Conservation (phyloP, 2,888 invertebrate genomes). For the Netelia melanura region DNA sequence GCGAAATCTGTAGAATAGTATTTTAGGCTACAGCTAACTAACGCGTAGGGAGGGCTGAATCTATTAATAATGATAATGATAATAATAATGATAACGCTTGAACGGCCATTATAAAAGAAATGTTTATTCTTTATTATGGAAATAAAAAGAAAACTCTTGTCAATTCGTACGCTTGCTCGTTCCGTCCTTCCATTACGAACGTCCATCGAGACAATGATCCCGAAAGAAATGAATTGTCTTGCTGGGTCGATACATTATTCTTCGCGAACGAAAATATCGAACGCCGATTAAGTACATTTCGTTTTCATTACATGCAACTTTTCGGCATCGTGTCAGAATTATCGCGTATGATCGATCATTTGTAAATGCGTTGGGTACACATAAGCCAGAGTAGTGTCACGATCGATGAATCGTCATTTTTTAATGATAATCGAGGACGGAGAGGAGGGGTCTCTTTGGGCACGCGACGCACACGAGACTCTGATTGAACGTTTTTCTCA, state of each 20-base stretch:
- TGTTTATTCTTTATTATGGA: neutral
- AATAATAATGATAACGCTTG: neutral
- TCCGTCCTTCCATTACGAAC: neutral
- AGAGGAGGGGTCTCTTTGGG: neutral
- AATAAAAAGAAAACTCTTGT: neutral
- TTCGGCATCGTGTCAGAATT: too few species aligned
- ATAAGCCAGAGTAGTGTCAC: too few species aligned
- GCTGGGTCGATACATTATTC: neutral
- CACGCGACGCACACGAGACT: slow-evolving; percentile 34
- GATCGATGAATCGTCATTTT: too few species aligned
- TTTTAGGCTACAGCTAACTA: neutral
- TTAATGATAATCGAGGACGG: too few species aligned
- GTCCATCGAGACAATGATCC: neutral
- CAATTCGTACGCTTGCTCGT: neutral
- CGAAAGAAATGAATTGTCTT: neutral
- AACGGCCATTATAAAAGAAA: neutral
- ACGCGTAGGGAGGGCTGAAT: neutral
- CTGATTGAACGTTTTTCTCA: slow-evolving; percentile 12
- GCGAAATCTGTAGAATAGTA: slow-evolving; percentile 14
- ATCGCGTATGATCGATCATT: too few species aligned
- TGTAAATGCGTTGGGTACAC: too few species aligned
- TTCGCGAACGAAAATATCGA: too few species aligned
- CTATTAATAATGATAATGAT: neutral
- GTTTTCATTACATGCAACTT: too few species aligned
- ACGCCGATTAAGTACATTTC: too few species aligned